Percentiles rank a stretch among this genome's conserved stretches.
These are phyloP conservation scores for Piprites chloris DNA, from an alignment of 2,113 vertebrate genomes.

Conservation along the genomic window DNA sequence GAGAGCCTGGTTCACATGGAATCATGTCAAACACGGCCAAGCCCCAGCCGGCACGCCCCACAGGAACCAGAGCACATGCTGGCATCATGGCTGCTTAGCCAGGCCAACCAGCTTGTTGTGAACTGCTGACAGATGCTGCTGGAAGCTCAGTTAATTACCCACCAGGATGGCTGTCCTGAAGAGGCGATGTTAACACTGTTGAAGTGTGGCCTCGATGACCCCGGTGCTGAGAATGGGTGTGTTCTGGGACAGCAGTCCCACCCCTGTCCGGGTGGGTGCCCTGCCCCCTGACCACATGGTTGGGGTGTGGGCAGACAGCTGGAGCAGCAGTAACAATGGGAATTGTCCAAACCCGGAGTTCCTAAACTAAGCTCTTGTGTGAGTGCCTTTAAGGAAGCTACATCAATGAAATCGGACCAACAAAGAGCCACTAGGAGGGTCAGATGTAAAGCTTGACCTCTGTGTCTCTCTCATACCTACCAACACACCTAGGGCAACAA, in stretches of 20 bases:
- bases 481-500: background rate
- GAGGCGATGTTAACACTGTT: background rate
- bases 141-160: slow-evolving; percentile 19
- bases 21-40: background rate
- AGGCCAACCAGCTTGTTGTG: background rate
- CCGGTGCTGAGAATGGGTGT: background rate
- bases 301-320: background rate
- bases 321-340: background rate
- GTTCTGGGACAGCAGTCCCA: background rate
- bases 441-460: background rate
- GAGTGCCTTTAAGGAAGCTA: background rate
- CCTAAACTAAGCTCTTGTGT: background rate
- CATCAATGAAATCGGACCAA: background rate
- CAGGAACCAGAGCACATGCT: background rate
- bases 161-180: background rate
- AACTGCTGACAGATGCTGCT: background rate
- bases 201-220: background rate
- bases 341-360: background rate
- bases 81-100: background rate
- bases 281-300: slow-evolving; percentile 18
- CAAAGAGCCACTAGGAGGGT: background rate
- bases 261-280: background rate
- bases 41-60: background rate
- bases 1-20: background rate
- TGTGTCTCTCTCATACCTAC: background rate